Evolutionary conservation across 2,113 vertebrate genomes (phyloP), one percentile per base, ranked within the genome.

Genomic region (Podocnemis expansa): DNA sequence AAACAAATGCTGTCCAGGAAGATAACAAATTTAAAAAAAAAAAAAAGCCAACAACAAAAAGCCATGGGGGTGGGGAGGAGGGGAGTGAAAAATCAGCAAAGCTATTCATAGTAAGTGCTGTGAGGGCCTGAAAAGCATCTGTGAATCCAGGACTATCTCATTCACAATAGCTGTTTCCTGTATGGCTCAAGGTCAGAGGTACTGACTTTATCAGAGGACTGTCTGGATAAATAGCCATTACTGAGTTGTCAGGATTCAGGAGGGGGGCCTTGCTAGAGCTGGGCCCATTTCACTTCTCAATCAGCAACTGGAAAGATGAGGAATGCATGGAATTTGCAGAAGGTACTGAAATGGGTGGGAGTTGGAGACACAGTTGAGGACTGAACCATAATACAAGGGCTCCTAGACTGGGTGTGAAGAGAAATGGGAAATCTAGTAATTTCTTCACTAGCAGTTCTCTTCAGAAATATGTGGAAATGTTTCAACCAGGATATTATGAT

Each of bases 141-240:
- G 49, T 31, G 60, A 84, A 85, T 85, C 5, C 16, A 1, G 2
- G 1, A 1, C 1, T 0, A 63, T 92, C 88, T 88, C 47, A 41
- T 6, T 93, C 27, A 25, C 14, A 55, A 4, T 52, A 10, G 82
- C 41, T 82, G 2, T 10, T 82, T 75, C 73, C 41, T 78, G 60
- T 5, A 43, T 76, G 22, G 47, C 38, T 89, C n/a, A 82, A 89
- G 67, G 63, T 0, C 0, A 75, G 31, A 82, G 19, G 14, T 51
- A 49, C 25, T 88, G 78, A 10, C 79, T 87, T 94, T 91, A 8
- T 58, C 89, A 60, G 54, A 84, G 78, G 58, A 8, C 47, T 93
- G 8, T 73, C 24, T n/a, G 70, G 41, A 56, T n/a, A 91, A 81
- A 13, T 75, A 10, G 31, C 31, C 11, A 8, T 27, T 84, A 55